These are phyloP conservation scores for Gymnarchus niloticus DNA, from an alignment of 2,113 vertebrate species.

Conservation along the genomic window DNA sequence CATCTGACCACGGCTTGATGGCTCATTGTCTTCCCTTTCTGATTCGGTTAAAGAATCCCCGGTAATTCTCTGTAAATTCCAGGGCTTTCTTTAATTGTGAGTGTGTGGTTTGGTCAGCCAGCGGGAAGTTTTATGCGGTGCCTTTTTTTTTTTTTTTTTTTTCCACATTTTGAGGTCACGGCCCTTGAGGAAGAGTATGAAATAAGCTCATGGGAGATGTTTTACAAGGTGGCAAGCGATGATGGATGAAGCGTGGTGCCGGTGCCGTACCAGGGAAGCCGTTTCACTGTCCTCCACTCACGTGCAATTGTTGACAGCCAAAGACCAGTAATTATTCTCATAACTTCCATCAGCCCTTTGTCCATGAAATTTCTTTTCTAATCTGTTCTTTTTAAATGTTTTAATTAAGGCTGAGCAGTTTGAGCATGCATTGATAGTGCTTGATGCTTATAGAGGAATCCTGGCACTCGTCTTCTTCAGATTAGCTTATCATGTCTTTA, in stretches of 20 bases:
- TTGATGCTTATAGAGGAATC: slow-evolving; percentile 1
- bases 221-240: not conserved
- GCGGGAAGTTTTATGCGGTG: not conserved
- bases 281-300: not conserved
- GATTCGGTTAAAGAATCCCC: not conserved
- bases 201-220: not conserved
- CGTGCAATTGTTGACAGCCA: not conserved
- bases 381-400: not conserved
- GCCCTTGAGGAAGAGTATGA: not conserved
- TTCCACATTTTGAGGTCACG: not conserved
- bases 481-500: not conserved
- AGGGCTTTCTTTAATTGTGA: not conserved
- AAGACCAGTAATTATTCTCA: not conserved
- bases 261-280: not conserved
- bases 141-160: not conserved
- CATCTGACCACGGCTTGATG: not conserved
- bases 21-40: not conserved
- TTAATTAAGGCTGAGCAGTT: slow-evolving; percentile 1
- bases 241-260: not conserved
- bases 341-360: not conserved
- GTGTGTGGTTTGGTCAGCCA: not conserved
- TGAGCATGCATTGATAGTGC: slow-evolving; percentile 1
- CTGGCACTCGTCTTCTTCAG: not conserved
- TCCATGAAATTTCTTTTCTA: not conserved
- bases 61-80: not conserved